These are phyloP conservation scores for Paedocypris micromegethes DNA, from an alignment of 2,797 vertebrate species.

Conservation along the genomic window DNA sequence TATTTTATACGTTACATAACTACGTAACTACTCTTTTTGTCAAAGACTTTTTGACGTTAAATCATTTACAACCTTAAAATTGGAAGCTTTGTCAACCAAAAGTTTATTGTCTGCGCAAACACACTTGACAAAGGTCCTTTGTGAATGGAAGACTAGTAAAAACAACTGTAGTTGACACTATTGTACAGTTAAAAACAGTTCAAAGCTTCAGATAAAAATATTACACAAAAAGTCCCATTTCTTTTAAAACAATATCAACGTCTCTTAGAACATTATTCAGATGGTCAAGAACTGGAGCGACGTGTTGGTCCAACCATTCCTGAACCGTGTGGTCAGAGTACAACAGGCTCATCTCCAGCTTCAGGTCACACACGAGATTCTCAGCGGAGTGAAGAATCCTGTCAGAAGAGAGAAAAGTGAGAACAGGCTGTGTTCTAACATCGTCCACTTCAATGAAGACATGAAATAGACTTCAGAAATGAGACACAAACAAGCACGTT, in stretches of 20 bases:
- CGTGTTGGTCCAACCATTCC: slow-evolving; percentile 90
- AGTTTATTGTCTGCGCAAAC: too few relatives aligned
- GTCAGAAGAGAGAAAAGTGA: slow-evolving; percentile 3
- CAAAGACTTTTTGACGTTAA: too few relatives aligned
- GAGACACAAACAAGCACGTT: too few relatives aligned
- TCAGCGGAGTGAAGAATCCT: slow-evolving; percentile 76
- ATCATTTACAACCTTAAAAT: too few relatives aligned
- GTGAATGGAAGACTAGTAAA: neutral
- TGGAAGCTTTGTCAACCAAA: too few relatives aligned
- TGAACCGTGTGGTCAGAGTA: slow-evolving; percentile 73
- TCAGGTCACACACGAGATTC: slow-evolving; percentile 64
- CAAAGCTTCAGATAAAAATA: too few relatives aligned
- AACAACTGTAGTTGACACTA: too few relatives aligned
- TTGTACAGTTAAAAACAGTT: too few relatives aligned
- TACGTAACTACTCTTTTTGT: too few relatives aligned
- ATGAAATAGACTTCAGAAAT: neutral
- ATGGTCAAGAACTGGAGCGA: slow-evolving; percentile 68
- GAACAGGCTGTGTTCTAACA: neutral
- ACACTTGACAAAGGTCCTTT: neutral
- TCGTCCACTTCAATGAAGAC: neutral
- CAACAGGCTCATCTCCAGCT: slow-evolving; percentile 70
- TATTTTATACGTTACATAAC: too few relatives aligned
- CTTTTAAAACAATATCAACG: slow-evolving; percentile 59
- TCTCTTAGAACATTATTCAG: slow-evolving; percentile 75
- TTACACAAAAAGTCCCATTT: slow-evolving; percentile 50